A percentile compares a stretch with the other conserved stretches of the same genome.
Conservation (phyloP, 2,888 invertebrate species). For the Caenorhabditis panamensis region DNA sequence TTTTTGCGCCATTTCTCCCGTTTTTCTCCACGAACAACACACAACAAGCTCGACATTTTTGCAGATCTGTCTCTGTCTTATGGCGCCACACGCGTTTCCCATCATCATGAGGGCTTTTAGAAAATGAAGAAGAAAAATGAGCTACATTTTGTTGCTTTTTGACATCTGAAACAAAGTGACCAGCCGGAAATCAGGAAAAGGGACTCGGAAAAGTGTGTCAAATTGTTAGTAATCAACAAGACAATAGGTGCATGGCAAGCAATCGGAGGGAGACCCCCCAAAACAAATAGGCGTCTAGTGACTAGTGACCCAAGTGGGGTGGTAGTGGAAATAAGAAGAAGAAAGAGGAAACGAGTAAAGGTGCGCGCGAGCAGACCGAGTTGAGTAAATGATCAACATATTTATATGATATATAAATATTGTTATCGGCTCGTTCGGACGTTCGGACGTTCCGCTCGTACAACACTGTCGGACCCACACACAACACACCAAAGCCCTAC, state of each 20-base stretch:
- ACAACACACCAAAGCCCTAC: slow-evolving; percentile 38
- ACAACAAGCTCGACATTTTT: slow-evolving; percentile 9
- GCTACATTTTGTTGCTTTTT: too few species aligned
- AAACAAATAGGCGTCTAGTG: slow-evolving; percentile 38
- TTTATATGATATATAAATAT: slow-evolving; percentile 56
- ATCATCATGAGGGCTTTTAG: slow-evolving; percentile 5
- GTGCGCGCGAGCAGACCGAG: slow-evolving; percentile 37
- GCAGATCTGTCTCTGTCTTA: slow-evolving; percentile 2
- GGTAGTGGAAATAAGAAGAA: slow-evolving; percentile 2
- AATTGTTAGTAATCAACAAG: slow-evolving; percentile 28
- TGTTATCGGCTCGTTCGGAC: slow-evolving; percentile 58
- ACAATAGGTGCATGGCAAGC: slow-evolving; percentile 49
- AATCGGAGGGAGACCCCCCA: slow-evolving; percentile 11
- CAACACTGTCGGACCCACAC: slow-evolving; percentile 15
- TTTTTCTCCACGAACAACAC: slow-evolving; percentile 6
- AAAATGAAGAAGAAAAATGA: slow-evolving; percentile 10
- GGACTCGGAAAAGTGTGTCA: slow-evolving; percentile 7
- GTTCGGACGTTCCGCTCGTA: slow-evolving; percentile 9
- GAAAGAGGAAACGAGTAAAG: slow-evolving; percentile 26
- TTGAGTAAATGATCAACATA: slow-evolving; percentile 56
- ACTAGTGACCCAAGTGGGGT: slow-evolving; percentile 38
- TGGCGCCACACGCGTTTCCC: not conserved
- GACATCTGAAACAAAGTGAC: too few species aligned
- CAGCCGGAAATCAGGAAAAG: not conserved
- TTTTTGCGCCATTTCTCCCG: too few species aligned